Evolutionary conservation across 92 coral and sea anemone species (phyloP), one percentile per base, ranked within the genome.

Genomic region (Zoanthus gigantus): DNA sequence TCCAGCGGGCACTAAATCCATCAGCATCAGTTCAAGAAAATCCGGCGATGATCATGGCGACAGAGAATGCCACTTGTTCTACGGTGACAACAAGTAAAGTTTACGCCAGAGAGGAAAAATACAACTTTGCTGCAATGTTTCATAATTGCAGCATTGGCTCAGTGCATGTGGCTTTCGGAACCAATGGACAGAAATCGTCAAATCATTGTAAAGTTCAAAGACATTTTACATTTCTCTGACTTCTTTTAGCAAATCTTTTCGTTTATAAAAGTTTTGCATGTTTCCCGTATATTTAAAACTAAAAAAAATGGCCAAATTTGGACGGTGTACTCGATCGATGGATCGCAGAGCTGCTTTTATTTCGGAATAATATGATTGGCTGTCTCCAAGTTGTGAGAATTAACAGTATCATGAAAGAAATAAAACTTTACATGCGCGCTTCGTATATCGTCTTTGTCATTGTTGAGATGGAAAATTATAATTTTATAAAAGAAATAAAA

Each of bases 111-210:
- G 18, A 34, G 76, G 50, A 72, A 72, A 72, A 44, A 72, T 31
- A 72, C 76, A 72, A 72, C 76, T 37, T 72, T 72, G 76, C 50
- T 72, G 52, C 76, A 72, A 11, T 72, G 76, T 0, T 60, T 60
- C 68, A 60, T 4, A 60, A 60, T 60, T 60, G 68, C 68, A 60
- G 68, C 76, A 72, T 72, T 32, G 76, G 76, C 76, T 72, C 76
- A 72, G 76, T 72, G 76, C 76, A 34, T 72, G 76, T 72, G 76
- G 52, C 76, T 72, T 72, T 72, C 75, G 46, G 75, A 34, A 18
- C 76, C 76, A 50, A 34, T 72, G 76, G 76, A 72, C 76, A 18
- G 50, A 72, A 72, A 37, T 31, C 28, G 76, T 2, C 28, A 11
- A 0, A 68, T 68, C n/a, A 30, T 68, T 68, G 44, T 18, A 68